Percentiles rank a stretch among this genome's conserved stretches.
phyloP scores from a whole-genome alignment of 2,113 vertebrate genomes.

The Ceyx melanurus region DNA sequence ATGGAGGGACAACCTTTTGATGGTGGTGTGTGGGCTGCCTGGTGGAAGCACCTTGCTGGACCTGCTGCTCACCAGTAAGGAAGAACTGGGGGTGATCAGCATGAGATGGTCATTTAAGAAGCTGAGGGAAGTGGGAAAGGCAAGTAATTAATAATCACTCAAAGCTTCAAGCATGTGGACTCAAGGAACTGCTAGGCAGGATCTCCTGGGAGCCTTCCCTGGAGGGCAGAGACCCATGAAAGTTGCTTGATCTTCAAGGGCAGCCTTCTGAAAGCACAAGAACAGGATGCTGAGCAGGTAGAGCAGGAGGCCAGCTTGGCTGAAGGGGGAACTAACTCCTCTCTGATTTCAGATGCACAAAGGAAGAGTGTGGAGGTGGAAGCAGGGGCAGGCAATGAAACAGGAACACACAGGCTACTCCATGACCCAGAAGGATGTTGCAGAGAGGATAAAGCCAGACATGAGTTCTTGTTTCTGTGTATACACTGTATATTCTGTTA shows the following conservation, averaged over 20 bases:
- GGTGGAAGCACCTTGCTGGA: background rate
- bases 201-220: constrained; percentile 36
- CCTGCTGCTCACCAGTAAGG: background rate
- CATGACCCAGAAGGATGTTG: background rate
- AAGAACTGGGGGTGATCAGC: background rate
- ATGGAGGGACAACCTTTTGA: background rate
- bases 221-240: constrained; percentile 1
- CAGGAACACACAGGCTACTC: background rate
- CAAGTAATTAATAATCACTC: background rate
- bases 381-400: background rate
- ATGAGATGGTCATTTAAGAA: background rate
- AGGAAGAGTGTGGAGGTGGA: background rate
- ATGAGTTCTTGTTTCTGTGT: background rate
- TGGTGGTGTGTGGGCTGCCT: background rate
- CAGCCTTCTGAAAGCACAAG: constrained; percentile 45
- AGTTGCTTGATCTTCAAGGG: constrained; percentile 49
- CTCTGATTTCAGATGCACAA: constrained; percentile 52
- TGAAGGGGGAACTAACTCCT: constrained; percentile 27
- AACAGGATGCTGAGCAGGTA: constrained; percentile 64
- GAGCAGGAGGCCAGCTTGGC: constrained; percentile 34
- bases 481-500: background rate
- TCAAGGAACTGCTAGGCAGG: background rate
- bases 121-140: background rate
- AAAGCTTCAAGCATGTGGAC: background rate
- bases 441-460: background rate